A percentile compares a stretch with the other conserved stretches of the same genome.
These are phyloP conservation scores for Philereme vetulata DNA, from an alignment of 2,888 invertebrate species.

Conservation along the genomic window DNA sequence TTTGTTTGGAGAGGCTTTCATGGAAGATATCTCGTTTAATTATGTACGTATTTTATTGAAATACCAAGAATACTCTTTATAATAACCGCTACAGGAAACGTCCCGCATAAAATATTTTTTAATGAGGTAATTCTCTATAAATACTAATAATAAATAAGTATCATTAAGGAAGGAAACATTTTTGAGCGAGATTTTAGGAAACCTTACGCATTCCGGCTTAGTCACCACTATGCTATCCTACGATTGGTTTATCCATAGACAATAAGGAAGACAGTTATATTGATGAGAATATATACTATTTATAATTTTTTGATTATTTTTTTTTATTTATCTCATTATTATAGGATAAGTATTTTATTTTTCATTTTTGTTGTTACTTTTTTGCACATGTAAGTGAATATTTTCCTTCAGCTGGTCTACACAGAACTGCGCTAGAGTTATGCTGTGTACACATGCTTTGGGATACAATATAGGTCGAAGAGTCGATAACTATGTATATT, in stretches of 20 bases:
- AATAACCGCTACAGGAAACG: neutral
- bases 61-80: neutral
- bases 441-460: too few species aligned
- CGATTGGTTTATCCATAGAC: constrained; percentile 1
- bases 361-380: too few species aligned
- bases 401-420: too few species aligned
- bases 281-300: too few species aligned
- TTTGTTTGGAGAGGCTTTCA: too few species aligned
- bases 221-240: neutral
- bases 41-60: neutral
- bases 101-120: neutral
- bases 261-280: neutral
- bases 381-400: too few species aligned
- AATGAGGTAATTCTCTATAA: neutral
- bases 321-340: too few species aligned
- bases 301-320: too few species aligned
- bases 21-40: neutral
- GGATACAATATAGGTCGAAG: too few species aligned
- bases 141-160: neutral
- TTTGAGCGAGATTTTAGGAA: neutral
- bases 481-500: too few species aligned
- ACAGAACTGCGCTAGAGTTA: too few species aligned
- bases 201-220: neutral
- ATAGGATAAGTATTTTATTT: too few species aligned
- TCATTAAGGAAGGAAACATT: constrained; percentile 1